Evolutionary conservation across 2,797 vertebrate species (phyloP), one percentile per base, ranked within the genome.

Genomic region (Tolypeutes matacus): DNA sequence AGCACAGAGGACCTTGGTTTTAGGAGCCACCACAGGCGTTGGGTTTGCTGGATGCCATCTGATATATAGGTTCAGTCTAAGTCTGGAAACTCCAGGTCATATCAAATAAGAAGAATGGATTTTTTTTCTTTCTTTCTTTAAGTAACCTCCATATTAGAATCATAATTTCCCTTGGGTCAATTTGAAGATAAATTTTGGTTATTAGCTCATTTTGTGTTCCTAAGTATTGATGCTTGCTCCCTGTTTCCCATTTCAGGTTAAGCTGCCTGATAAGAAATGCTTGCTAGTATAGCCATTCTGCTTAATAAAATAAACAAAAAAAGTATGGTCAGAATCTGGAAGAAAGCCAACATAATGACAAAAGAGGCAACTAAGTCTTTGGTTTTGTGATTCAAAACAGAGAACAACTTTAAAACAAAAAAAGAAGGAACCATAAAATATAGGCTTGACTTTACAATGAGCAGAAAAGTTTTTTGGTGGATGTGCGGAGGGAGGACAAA

Each of bases 311-410:
- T 69, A 87, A 90, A 65, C 36, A 29, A 53, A 80, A 88, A 93
- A 77, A 20, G 15, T 36, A 25, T 65, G 53, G 20, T 87, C 58
- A 84, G 93, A 94, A 77, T 91, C 77, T 84, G 62, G 46, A 72
- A 95, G 91, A 87, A 77, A 85, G 42, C 12, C 85, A 95, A 85
- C 2, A 34, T 42, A 88, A 93, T 81, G 93, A 73, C 82, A 94
- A 91, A 89, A 93, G 85, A 86, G 93, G 27, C n/a, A 76, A 92
- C 29, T 39, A 36, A 65, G 15, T 80, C 62, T 94, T 92, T 88
- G 60, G 39, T 76, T 94, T 96, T 73, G 53, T 95, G 96, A 93
- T 93, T 90, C 67, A 92, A 96, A 93, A 93, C 42, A 95, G 76
- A 89, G 39, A 82, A 91, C 8, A 80, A 87, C 49, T 82, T 92